Conservation (phyloP, 2,888 invertebrate genomes). For the Drosophila robusta region DNA sequence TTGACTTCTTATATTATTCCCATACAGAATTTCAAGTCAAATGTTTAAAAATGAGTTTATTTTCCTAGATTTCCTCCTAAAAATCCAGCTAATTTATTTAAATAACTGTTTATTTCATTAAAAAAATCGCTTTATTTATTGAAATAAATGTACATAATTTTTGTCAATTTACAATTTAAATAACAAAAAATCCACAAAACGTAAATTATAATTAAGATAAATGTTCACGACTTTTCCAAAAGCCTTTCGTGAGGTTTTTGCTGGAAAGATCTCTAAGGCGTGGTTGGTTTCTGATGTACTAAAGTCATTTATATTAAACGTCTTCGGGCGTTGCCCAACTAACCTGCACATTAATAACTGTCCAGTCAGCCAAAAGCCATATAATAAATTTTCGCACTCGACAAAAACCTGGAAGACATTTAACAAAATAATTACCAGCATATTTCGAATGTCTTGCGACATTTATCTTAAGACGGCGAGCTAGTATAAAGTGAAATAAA, state of each 20-base stretch:
- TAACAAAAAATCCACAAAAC: background rate
- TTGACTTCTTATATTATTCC: too few relatives aligned
- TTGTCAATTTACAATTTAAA: conserved; percentile 3
- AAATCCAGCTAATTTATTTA: background rate
- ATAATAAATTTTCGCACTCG: conserved; percentile 62
- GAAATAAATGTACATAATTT: conserved; percentile 14
- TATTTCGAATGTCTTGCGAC: conserved; percentile 72
- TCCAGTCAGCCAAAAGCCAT: conserved; percentile 45
- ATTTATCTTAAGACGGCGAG: conserved; percentile 43
- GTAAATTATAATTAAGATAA: background rate
- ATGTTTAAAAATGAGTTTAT: background rate
- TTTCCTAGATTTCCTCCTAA: too few relatives aligned
- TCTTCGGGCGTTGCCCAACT: conserved; percentile 33
- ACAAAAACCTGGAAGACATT: conserved; percentile 75
- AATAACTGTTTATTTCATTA: background rate
- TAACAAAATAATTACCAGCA: conserved; percentile 81
- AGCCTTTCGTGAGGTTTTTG: background rate
- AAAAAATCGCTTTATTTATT: background rate
- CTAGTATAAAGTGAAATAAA: background rate
- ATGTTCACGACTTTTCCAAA: background rate
- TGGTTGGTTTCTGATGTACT: conserved; percentile 13
- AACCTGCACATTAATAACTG: conserved; percentile 72
- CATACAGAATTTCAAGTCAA: too few relatives aligned
- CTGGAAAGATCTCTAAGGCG: background rate
- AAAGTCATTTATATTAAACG: conserved; percentile 48